phyloP scores from a whole-genome alignment of 2,113 vertebrate species.

The Cephalopholis sonnerati region DNA sequence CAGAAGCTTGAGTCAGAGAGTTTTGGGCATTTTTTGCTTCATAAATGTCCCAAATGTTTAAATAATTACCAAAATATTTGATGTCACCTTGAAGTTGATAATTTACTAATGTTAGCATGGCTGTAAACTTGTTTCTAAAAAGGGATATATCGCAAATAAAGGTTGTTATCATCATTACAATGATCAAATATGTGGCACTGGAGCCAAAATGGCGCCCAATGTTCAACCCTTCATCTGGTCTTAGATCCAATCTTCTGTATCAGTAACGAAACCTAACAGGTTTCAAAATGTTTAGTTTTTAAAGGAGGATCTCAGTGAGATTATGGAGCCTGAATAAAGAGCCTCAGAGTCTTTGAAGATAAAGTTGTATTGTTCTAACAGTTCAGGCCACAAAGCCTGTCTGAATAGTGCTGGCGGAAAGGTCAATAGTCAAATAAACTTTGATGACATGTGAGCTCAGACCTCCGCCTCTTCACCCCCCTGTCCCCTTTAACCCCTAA shows the following conservation, averaged over 20 bases:
- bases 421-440: conserved; percentile 74
- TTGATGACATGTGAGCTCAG: conserved; percentile 52
- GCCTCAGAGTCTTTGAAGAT: conserved; percentile 49
- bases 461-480: conserved; percentile 6
- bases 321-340: conserved; percentile 3
- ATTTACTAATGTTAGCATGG: too few species aligned
- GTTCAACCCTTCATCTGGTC: too few species aligned
- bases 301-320: neutral
- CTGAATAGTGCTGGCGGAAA: conserved; percentile 37
- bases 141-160: too few species aligned
- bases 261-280: neutral
- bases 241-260: neutral
- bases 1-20: too few species aligned
- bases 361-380: conserved; percentile 41
- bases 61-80: too few species aligned
- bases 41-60: too few species aligned
- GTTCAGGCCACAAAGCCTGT: conserved; percentile 11
- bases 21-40: too few species aligned
- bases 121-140: too few species aligned
- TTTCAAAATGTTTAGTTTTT: conserved; percentile 13
- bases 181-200: too few species aligned
- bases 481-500: conserved; percentile 36
- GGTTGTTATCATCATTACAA: too few species aligned
- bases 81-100: too few species aligned
- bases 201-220: neutral